A percentile compares a stretch with the other conserved stretches of the same genome.
These are phyloP conservation scores for Melanotaenia boesemani DNA, from an alignment of 2,797 vertebrate genomes.

Conservation along the genomic window DNA sequence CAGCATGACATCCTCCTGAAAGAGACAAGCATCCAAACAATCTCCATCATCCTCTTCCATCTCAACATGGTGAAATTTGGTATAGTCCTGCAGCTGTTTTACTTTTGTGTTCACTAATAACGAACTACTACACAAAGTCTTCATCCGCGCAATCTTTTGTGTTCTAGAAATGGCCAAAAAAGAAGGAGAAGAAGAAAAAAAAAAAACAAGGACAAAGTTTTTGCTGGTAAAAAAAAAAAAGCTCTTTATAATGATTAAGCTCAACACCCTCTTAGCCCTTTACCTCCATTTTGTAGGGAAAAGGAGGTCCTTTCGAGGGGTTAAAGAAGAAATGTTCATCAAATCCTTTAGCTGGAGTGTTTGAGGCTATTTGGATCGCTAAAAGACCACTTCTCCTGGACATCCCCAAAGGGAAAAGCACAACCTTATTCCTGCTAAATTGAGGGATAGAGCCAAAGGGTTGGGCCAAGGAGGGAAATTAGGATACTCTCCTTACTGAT, in stretches of 20 bases:
- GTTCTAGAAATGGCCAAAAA: no score
- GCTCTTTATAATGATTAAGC: neutral
- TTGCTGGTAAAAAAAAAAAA: no score
- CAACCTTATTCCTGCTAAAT: neutral
- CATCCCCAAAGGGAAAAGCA: neutral
- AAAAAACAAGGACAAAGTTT: no score
- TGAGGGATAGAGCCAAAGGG: no score
- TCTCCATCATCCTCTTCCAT: constrained; percentile 42
- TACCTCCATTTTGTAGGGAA: neutral
- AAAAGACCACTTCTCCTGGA: neutral
- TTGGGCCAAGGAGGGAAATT: neutral
- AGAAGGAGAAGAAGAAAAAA: no score
- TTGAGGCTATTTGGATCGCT: neutral
- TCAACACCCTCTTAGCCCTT: neutral
- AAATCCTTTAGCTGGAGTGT: neutral
- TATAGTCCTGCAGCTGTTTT: constrained; percentile 33
- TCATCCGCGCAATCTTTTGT: no score
- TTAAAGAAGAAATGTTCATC: neutral
- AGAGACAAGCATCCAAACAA: constrained; percentile 41
- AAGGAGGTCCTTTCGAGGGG: neutral
- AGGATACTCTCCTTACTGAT: neutral
- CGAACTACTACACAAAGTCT: no score
- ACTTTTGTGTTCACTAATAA: constrained; percentile 37
- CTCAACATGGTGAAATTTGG: constrained; percentile 6
- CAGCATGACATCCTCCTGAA: constrained; percentile 40